Base-by-base conservation (phyloP, 2,113 vertebrate species). In the Patagioenas fasciata region DNA sequence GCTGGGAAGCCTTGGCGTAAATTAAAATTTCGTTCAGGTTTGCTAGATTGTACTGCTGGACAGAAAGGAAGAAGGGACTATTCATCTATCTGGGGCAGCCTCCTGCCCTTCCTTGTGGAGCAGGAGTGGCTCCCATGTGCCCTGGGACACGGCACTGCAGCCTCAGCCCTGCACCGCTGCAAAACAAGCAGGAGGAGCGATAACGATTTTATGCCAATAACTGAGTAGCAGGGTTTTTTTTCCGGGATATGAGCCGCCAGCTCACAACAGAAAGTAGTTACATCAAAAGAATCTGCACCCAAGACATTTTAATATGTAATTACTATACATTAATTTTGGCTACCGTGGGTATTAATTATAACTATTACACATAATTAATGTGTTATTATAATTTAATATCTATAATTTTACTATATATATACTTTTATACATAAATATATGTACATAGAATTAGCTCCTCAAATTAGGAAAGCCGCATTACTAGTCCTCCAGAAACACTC, bases 61-160 rank as follows among this genome's bases (percentile, higher is more conserved):
- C 15, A 71, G 84, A 54, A 72, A 36, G 62, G 42, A 62, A 89
- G 85, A 89, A 77, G 51, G 48, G 64, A 18, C 72, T 34, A 86
- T 91, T 96, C 86, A 86, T 94, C 44, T 81, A 84, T 92, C 38
- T 87, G 81, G 93, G 77, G 72, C 93, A 93, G 73, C 51, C 80
- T 82, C 72, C 87, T 58, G 91, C 87, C 8, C 12, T 20, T 86
- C 56, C 80, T 58, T 1, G 0, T 8, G 38, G 77, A 80, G 71
- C 67, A 29, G 83, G 48, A 85, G 72, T 6, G 3, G 72, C 69
- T 95, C 73, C 73, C 88, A n/a, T 29, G 58, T 44, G 67, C 64
- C 62, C 72, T 18, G 75, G 50, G 21, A 53, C 14, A 4, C 74
- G 61, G 78, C 72, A 9, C 38, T 57, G 87, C 61, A 62, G 19